Conservation (phyloP, 1,140 invertebrate species). For the Drosophila murphyi region DNA sequence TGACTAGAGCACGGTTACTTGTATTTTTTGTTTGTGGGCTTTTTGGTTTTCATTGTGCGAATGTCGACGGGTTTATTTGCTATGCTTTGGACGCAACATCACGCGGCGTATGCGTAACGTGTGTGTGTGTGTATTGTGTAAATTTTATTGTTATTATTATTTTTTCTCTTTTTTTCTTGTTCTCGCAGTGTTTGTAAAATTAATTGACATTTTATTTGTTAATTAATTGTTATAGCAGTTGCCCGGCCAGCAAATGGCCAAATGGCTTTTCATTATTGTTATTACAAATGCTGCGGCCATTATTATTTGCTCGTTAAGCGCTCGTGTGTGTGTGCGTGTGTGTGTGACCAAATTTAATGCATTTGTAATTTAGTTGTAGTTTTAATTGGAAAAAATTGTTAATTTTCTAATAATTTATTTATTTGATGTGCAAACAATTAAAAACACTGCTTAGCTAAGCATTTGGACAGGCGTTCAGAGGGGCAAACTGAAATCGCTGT, state of each 20-base stretch:
- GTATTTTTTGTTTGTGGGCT: background rate
- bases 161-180: conserved; percentile 27
- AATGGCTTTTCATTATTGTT: conserved; percentile 83
- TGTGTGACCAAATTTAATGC: conserved; percentile 62
- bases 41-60: conserved; percentile 10
- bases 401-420: conserved; percentile 81
- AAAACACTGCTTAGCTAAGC: background rate
- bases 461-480: too few species aligned
- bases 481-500: too few species aligned
- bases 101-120: conserved; percentile 50
- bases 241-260: conserved; percentile 61
- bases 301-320: conserved; percentile 78
- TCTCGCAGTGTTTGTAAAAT: conserved; percentile 77
- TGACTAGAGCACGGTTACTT: background rate
- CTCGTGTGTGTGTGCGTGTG: conserved; percentile 21
- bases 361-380: conserved; percentile 83
- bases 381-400: conserved; percentile 81
- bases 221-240: conserved; percentile 80
- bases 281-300: conserved; percentile 80
- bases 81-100: conserved; percentile 15
- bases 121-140: conserved; percentile 38
- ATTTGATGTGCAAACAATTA: conserved; percentile 24
- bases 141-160: conserved; percentile 76
- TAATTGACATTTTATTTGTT: conserved; percentile 84
- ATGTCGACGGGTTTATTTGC: conserved; percentile 47